Conservation (phyloP, 2,888 invertebrate genomes). For the Idaea straminata region DNA sequence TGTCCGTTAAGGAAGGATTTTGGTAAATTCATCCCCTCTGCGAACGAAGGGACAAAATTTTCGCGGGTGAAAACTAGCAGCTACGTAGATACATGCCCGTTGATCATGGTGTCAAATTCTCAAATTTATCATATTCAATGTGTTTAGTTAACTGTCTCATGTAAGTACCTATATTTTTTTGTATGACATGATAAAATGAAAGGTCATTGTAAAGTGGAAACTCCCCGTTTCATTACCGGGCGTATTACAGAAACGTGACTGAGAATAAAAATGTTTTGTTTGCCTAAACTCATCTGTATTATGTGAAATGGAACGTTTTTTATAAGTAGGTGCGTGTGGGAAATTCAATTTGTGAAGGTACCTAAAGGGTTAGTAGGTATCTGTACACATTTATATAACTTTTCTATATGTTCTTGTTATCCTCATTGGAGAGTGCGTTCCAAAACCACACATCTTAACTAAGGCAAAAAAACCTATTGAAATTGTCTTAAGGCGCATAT, state of each 20-base stretch:
- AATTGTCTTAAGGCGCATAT: no score
- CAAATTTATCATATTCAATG: no score
- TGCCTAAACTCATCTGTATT: conserved; percentile 2
- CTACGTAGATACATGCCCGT: no score
- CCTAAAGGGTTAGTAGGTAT: not conserved
- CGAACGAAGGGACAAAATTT: no score
- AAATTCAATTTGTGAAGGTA: conserved; percentile 1
- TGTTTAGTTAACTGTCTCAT: not conserved
- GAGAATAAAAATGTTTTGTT: conserved; percentile 22
- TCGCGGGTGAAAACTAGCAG: no score
- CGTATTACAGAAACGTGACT: conserved; percentile 26
- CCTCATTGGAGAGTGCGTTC: no score
- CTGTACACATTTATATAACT: not conserved
- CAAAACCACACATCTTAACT: no score
- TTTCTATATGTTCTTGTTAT: no score
- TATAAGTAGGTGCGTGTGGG: conserved; percentile 28
- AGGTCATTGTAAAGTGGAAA: conserved; percentile 3
- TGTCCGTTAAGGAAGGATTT: no score
- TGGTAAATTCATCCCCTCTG: no score
- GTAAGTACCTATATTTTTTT: not conserved
- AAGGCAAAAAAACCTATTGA: no score
- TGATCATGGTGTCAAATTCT: no score
- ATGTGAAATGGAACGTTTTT: conserved; percentile 19
- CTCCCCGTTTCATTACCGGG: conserved; percentile 24
- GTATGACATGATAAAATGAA: not conserved